phyloP scores from a whole-genome alignment of 1,140 invertebrate genomes.

The Helicoverpa zea region DNA sequence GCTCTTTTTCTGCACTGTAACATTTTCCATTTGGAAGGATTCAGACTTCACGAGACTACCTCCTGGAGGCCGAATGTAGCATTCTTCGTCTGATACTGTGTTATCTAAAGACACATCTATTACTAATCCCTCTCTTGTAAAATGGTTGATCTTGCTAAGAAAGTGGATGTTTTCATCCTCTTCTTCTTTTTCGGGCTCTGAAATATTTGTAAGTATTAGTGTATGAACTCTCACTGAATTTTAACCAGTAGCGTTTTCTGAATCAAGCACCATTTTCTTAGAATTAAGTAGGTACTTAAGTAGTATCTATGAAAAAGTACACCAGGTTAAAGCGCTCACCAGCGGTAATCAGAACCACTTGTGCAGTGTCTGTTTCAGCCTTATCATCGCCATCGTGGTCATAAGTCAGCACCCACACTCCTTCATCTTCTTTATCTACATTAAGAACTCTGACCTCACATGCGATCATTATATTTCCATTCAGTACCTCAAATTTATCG shows the following conservation, averaged over 20 bases:
- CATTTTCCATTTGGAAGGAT: conserved; percentile 19
- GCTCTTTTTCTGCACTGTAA: conserved; percentile 43
- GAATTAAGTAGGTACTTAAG: no score
- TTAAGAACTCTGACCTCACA: not conserved
- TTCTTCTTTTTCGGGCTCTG: not conserved
- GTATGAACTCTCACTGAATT: no score
- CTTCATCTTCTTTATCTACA: not conserved
- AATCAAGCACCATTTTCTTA: no score
- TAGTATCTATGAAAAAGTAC: no score
- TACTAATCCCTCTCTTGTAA: conserved; percentile 16
- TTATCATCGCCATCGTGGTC: not conserved
- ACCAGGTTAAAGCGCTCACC: no score
- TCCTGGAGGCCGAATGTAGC: conserved; percentile 47
- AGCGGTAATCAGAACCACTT: no score
- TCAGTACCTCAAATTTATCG: not conserved
- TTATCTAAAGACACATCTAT: conserved; percentile 53
- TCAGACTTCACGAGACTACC: not conserved
- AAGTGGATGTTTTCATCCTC: not conserved
- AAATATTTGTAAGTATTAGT: no score
- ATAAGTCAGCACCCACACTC: not conserved
- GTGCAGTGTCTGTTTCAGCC: not conserved
- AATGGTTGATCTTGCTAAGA: conserved; percentile 23
- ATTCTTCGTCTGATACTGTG: conserved; percentile 44
- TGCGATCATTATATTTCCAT: not conserved
- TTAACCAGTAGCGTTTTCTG: no score